phyloP scores from a whole-genome alignment of 2,113 vertebrate genomes.

The Vireo altiloquus region DNA sequence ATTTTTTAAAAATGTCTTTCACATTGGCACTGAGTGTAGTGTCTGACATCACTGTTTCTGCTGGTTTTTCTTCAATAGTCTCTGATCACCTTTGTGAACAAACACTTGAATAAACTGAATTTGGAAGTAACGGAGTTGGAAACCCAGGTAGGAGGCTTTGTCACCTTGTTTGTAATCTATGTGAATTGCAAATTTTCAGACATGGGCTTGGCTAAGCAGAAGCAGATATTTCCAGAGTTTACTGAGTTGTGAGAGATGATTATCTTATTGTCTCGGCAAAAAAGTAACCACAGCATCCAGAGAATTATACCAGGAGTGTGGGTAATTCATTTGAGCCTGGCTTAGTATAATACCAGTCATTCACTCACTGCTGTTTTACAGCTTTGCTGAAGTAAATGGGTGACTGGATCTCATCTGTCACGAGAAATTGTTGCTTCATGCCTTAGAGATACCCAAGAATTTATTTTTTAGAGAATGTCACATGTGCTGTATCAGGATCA shows the following conservation, averaged over 20 bases:
- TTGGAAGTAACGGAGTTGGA: constrained; percentile 86
- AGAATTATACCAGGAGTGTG: not conserved
- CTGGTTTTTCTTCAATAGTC: constrained; percentile 61
- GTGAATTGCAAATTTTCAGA: not conserved
- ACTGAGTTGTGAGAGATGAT: not conserved
- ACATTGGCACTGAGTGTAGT: not conserved
- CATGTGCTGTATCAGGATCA: not conserved
- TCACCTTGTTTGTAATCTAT: not conserved
- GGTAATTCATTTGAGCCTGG: not conserved
- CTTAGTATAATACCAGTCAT: not conserved
- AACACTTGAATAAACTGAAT: constrained; percentile 87
- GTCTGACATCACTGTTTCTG: not conserved
- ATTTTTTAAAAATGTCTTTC: not conserved
- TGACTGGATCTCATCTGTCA: not conserved
- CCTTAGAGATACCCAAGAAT: not conserved
- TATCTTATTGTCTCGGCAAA: not conserved
- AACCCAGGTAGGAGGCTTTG: constrained; percentile 74
- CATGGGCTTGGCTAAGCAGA: not conserved
- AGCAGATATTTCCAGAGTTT: not conserved
- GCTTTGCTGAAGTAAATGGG: not conserved
- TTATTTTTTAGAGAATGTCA: not conserved
- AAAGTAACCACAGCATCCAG: not conserved
- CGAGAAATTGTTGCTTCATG: not conserved
- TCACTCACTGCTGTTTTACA: not conserved
- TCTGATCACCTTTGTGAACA: constrained; percentile 88